phyloP scores from a whole-genome alignment of 2,888 invertebrate genomes.

The Chalcis sispes region DNA sequence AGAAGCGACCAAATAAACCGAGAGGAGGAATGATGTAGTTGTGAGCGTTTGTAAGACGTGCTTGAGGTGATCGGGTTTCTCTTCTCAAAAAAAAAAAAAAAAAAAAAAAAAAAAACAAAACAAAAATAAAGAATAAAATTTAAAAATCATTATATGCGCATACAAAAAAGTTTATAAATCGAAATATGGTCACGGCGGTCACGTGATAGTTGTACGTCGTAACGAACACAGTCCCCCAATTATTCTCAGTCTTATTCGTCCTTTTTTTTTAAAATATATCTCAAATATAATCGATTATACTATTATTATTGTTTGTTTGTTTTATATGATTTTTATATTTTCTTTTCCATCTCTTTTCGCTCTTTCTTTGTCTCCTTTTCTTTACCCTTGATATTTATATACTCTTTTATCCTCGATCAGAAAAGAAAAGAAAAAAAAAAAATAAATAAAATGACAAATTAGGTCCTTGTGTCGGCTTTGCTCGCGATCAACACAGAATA shows the following conservation, averaged over 20 bases:
- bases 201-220: conserved; percentile 70
- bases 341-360: conserved; percentile 9
- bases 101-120: not conserved
- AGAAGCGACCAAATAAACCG: conserved; percentile 75
- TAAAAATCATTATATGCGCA: too few relatives aligned
- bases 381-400: conserved; percentile 28
- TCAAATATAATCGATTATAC: conserved; percentile 48
- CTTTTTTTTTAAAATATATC: conserved; percentile 46
- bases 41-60: conserved; percentile 69
- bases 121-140: too few relatives aligned
- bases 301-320: conserved; percentile 56
- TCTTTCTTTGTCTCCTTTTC: conserved; percentile 16
- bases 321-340: conserved; percentile 56
- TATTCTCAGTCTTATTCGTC: conserved; percentile 30
- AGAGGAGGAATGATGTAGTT: conserved; percentile 69
- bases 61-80: conserved; percentile 67
- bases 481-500: conserved; percentile 19
- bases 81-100: conserved; percentile 43
- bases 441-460: conserved; percentile 40
- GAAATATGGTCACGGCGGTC: conserved; percentile 65
- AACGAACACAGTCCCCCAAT: conserved; percentile 62
- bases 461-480: conserved; percentile 47
- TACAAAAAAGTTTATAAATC: conserved; percentile 33
- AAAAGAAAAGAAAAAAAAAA: conserved; percentile 38
- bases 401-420: conserved; percentile 31